Base-by-base conservation (phyloP, 2,888 invertebrate genomes). In the Stegophylla sp. region DNA sequence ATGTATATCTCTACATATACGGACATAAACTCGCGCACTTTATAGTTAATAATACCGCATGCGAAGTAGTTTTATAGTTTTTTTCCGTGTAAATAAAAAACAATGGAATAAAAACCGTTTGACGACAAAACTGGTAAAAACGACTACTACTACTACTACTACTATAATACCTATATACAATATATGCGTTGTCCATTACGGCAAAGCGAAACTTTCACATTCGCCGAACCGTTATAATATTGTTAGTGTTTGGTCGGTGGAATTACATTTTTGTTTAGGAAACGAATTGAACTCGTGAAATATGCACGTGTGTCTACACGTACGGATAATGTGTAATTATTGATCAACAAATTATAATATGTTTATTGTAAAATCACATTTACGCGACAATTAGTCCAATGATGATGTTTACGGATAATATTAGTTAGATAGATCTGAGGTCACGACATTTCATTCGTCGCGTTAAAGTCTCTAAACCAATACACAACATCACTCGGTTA, bases 131-230 rank as follows among this genome's bases (percentile, higher is more conserved):
- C 45, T 59, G 48, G 56, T 67, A 67, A 67, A 77, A 69, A 77
- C 20, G 7, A 61, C 26, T 63, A 12, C 43, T n/a, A 56, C n/a
- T n/a, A n/a, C n/a, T 45, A n/a, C n/a, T 41, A 48, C 15, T 61
- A 28, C n/a, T 51, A 34, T 75, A 63, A 15, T 28, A 26, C 23
- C 15, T 64, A 34, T 28, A 66, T 66, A n/a, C 10, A 4, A 12
- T 3, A 3, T 12, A 48, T 48, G 45, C 20, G 28, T 77, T 59
- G 45, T 59, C 15, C 56, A 67, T 69, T 67, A 76, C 10, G 20
- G 28, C 45, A 59, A 67, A 67, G 20, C 28, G 15, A 77, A 67
- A 77, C 67, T 77, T 77, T 77, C 77, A 77, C 77, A 69, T 67
- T 77, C 5, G 28, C 13, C 15, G 20, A 1, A 77, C 77, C 28